phyloP scores from a whole-genome alignment of 2,797 vertebrate species.

The Falco novaeseelandiae region DNA sequence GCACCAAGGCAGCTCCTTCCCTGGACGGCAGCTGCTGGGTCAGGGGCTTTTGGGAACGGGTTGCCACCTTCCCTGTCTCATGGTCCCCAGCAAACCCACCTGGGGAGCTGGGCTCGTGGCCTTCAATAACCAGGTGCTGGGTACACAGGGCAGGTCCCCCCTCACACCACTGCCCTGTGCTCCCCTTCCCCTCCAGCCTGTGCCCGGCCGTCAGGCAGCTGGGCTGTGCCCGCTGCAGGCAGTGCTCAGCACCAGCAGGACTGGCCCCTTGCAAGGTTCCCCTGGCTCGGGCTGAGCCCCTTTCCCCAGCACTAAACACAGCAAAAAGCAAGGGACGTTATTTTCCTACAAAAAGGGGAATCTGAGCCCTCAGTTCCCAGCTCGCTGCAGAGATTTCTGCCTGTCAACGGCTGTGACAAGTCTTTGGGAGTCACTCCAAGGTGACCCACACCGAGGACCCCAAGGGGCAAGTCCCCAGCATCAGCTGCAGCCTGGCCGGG shows the following conservation, averaged over 20 bases:
- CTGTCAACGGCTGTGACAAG: not conserved
- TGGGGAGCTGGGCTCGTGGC: not conserved
- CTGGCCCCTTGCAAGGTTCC: accelerated
- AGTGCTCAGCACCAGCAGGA: not conserved
- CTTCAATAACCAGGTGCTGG: not conserved
- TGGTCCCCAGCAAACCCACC: not conserved
- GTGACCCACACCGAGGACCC: not conserved
- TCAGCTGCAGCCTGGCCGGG: accelerated
- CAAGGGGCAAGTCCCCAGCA: not conserved
- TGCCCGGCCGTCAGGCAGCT: not conserved
- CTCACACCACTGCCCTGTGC: accelerated
- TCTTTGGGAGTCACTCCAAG: not conserved
- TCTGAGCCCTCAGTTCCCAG: not conserved
- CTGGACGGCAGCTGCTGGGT: accelerated
- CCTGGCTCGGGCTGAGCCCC: not conserved
- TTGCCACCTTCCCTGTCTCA: not conserved
- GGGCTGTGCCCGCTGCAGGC: not conserved
- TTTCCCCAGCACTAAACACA: not conserved
- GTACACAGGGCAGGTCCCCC: not conserved
- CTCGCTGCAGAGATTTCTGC: not conserved
- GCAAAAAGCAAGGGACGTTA: not conserved
- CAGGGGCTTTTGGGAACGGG: not conserved
- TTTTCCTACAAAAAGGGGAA: not conserved
- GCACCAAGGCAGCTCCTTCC: not conserved
- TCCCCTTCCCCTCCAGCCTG: not conserved